A percentile compares a stretch with the other conserved stretches of the same genome.
phyloP scores from a whole-genome alignment of 2,113 vertebrate genomes.

The Phoxinus phoxinus region DNA sequence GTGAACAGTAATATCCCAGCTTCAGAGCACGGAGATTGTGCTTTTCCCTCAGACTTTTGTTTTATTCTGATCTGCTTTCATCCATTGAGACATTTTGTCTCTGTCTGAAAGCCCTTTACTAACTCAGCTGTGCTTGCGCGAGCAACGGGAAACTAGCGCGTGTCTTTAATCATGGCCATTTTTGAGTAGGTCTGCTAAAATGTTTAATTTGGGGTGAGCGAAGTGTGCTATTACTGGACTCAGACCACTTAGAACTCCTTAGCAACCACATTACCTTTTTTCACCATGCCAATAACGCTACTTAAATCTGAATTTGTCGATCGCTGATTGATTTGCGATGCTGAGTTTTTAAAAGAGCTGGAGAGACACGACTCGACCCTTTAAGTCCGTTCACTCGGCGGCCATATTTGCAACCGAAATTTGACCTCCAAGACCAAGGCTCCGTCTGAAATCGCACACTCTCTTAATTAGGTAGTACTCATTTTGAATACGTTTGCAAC shows the following conservation, averaged over 20 bases:
- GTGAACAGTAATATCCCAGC: slow-evolving; percentile 63
- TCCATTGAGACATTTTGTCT: slow-evolving; percentile 5
- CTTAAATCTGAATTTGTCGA: too few relatives aligned
- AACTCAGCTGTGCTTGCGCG: background rate
- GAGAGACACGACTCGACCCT: too few relatives aligned
- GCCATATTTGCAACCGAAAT: too few relatives aligned
- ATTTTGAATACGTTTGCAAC: too few relatives aligned
- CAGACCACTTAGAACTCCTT: background rate
- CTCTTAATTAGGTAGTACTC: too few relatives aligned
- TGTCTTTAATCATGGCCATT: background rate
- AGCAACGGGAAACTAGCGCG: background rate
- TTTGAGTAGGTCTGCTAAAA: slow-evolving; percentile 20
- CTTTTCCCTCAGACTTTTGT: slow-evolving; percentile 14
- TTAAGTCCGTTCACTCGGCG: too few relatives aligned
- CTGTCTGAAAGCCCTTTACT: slow-evolving; percentile 5
- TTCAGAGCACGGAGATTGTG: background rate
- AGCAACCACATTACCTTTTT: background rate
- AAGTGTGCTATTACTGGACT: background rate
- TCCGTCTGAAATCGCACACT: too few relatives aligned
- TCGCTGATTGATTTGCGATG: too few relatives aligned
- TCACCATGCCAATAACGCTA: too few relatives aligned
- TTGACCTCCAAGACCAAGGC: too few relatives aligned
- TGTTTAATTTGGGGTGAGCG: slow-evolving; percentile 15
- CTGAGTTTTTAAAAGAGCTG: too few relatives aligned
- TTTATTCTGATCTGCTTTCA: slow-evolving; percentile 18